A percentile compares a stretch with the other conserved stretches of the same genome.
These are phyloP conservation scores for Kryptopterus vitreolus DNA, from an alignment of 2,797 vertebrate genomes.

Conservation along the genomic window DNA sequence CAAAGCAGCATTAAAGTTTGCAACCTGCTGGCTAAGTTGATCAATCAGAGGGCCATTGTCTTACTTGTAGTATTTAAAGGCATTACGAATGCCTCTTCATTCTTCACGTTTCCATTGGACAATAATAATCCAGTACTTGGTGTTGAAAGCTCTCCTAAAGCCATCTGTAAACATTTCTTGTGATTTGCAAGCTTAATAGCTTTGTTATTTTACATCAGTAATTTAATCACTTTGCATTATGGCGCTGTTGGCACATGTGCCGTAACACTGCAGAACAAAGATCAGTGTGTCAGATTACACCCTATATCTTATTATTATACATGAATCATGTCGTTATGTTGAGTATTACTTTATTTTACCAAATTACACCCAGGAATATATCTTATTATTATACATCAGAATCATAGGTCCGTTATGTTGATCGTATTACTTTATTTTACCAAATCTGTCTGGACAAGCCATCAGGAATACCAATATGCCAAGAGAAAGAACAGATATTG, in stretches of 20 bases:
- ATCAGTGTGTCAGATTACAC: slow-evolving; percentile 61
- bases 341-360: slow-evolving; percentile 57
- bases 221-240: slow-evolving; percentile 66
- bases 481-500: slow-evolving; percentile 61
- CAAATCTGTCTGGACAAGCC: slow-evolving; percentile 63
- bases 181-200: slow-evolving; percentile 36
- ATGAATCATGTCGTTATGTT: slow-evolving; percentile 51
- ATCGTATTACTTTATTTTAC: slow-evolving; percentile 59
- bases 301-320: slow-evolving; percentile 32
- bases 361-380: slow-evolving; percentile 50
- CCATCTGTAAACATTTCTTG: slow-evolving; percentile 30
- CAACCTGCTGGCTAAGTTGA: slow-evolving; percentile 26
- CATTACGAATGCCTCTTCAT: slow-evolving; percentile 5
- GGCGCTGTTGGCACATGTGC: slow-evolving; percentile 57
- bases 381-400: slow-evolving; percentile 43
- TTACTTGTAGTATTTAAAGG: slow-evolving; percentile 19
- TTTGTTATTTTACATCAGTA: slow-evolving; percentile 30
- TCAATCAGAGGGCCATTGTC: slow-evolving; percentile 15
- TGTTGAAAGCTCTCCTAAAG: slow-evolving; percentile 48
- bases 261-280: slow-evolving; percentile 53
- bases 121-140: slow-evolving; percentile 63
- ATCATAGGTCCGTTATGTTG: slow-evolving; percentile 48
- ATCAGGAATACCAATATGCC: slow-evolving; percentile 61
- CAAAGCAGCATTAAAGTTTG: slow-evolving; percentile 10
- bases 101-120: slow-evolving; percentile 48